Conservation (phyloP, 2,888 invertebrate genomes). For the Hemaris fuciformis region DNA sequence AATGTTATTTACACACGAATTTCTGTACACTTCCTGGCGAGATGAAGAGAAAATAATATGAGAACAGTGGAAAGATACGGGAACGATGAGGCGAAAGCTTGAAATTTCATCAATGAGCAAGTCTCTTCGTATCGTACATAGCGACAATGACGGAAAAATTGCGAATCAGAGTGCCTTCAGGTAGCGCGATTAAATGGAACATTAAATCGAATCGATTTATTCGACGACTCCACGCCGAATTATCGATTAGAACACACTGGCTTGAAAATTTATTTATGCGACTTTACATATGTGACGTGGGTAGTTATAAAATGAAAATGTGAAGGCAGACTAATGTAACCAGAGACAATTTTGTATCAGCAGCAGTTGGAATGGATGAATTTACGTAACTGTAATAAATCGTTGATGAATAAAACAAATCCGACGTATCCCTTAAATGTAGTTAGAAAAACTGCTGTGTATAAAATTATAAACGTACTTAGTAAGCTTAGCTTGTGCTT, state of each 20-base stretch:
- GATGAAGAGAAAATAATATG: conserved; percentile 47
- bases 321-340: not conserved
- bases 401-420: conserved; percentile 28
- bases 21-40: conserved; percentile 75
- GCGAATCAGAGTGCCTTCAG: conserved; percentile 4
- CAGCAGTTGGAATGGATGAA: conserved; percentile 4
- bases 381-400: not conserved
- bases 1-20: conserved; percentile 54
- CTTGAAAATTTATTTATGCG: conserved; percentile 5
- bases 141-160: conserved; percentile 8
- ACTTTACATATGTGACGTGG: not conserved
- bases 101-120: conserved; percentile 79
- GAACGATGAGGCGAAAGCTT: conserved; percentile 63
- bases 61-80: conserved; percentile 38
- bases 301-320: not conserved
- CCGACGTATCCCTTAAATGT: conserved; percentile 60
- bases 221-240: not conserved
- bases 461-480: conserved; percentile 77
- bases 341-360: not conserved
- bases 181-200: conserved; percentile 2
- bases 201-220: not conserved
- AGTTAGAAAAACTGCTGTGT: conserved; percentile 73
- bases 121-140: conserved; percentile 22
- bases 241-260: conserved; percentile 9
- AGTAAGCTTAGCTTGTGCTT: conserved; percentile 76